Evolutionary conservation across 2,113 vertebrate species (phyloP).

Genomic region (Aplodontia rufa): DNA sequence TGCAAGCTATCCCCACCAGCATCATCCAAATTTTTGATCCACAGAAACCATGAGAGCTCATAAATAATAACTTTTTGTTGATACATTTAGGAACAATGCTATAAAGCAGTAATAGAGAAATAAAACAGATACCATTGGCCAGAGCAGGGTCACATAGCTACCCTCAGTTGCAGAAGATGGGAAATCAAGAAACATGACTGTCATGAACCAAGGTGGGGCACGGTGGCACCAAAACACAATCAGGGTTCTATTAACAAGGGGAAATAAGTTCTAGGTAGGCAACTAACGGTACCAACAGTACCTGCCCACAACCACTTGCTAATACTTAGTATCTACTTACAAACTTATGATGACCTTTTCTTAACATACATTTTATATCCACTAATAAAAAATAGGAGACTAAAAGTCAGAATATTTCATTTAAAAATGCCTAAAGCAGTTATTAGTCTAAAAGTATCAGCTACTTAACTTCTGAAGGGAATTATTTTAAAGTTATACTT

Average conservation of each 20-base stretch:
- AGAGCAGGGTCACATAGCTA: background rate
- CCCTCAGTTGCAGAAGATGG: background rate
- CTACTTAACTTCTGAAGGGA: constrained; percentile 38
- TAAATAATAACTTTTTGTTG: background rate
- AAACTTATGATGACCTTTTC: background rate
- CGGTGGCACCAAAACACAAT: background rate
- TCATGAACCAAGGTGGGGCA: background rate
- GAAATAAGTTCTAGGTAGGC: background rate
- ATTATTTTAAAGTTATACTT: background rate
- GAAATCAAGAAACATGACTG: background rate
- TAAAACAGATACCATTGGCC: background rate
- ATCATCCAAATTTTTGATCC: no score
- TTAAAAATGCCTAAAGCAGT: constrained; percentile 12
- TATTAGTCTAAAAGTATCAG: background rate
- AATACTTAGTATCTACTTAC: background rate
- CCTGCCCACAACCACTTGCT: background rate
- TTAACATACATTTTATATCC: background rate
- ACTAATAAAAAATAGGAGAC: background rate
- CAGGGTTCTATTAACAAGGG: background rate
- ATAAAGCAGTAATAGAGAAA: background rate
- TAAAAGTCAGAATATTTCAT: background rate
- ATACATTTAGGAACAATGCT: background rate
- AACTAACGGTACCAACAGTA: background rate
- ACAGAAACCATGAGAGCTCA: no score
- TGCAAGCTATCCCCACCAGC: no score